Evolutionary conservation across 2,888 invertebrate genomes (phyloP).

Genomic region (Limnephilus marmoratus): DNA sequence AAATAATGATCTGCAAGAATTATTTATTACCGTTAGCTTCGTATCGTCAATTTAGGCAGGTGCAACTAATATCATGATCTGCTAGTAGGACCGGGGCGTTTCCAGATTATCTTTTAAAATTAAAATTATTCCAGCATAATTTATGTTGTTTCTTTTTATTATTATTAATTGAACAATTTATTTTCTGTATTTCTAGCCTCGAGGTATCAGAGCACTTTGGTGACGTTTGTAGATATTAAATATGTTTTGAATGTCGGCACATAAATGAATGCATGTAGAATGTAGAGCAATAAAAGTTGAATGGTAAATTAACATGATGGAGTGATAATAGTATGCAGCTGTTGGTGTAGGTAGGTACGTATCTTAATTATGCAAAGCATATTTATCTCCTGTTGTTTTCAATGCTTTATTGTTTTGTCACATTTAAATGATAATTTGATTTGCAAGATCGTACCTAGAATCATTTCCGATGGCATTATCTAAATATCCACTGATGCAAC

Average conservation of each 20-base stretch:
- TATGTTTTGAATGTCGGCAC: neutral
- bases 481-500: neutral
- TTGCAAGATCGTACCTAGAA: neutral
- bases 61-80: neutral
- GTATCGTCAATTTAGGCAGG: neutral
- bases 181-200: neutral
- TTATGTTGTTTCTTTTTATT: neutral
- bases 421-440: neutral
- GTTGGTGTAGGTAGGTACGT: neutral
- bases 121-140: neutral
- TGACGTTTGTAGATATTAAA: neutral
- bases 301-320: neutral
- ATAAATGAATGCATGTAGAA: neutral
- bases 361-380: neutral
- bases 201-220: neutral
- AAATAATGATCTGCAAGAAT: neutral
- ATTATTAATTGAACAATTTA: neutral
- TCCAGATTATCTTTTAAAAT: neutral
- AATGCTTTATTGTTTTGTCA: neutral
- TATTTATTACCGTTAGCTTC: too few relatives aligned
- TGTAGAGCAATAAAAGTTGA: neutral
- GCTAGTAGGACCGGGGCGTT: neutral
- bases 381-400: neutral
- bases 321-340: neutral
- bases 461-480: neutral